Evolutionary conservation across 2,113 vertebrate genomes (phyloP), one percentile per base, ranked within the genome.

Genomic region (Rhinichthys klamathensis): DNA sequence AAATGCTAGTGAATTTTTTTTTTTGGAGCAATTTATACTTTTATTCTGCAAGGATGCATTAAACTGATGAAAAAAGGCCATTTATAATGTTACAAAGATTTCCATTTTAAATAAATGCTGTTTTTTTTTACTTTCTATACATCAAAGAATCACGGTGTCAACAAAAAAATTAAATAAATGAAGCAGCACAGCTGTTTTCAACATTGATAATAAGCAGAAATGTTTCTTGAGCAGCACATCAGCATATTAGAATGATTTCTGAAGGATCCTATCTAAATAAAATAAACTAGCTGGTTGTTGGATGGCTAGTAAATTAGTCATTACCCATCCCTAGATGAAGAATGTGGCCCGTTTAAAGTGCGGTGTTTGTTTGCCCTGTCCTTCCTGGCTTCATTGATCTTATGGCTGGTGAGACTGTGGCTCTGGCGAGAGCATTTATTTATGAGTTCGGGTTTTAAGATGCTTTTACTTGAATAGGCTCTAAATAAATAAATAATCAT

Each of bases 401-500:
- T 21, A 80, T 80, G 77, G 23, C 77, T 3, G 23, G 30, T 56
- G 27, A 23, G 49, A 51, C 41, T 7, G 51, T 12, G 12, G 38
- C 56, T 80, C 56, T 61, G 58, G 27, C 0, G 8, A 76, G 4
- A 11, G 3, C 2, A 44, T 80, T 80, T 80, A 80, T 80, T 80
- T 27, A 80, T 21, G 77, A 63, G 58, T 46, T 80, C 38, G 18
- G 35, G 35, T 80, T 63, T 80, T 27, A 63, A 80, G 35, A 80
- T 63, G 35, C 78, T 80, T 60, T 80, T 46, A 80, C 32, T 23
- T 35, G 74, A 80, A 41, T 41, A 61, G 23, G 56, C 35, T 18
- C 13, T 25, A 80, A 80, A 80, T 80, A 80, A 56, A 77, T 77
- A 77, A 80, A 63, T 80, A 61, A 80, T 11, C 77, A 80, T n/a